Evolutionary conservation across 2,113 vertebrate species (phyloP).

Genomic region (Sciurus niger): DNA sequence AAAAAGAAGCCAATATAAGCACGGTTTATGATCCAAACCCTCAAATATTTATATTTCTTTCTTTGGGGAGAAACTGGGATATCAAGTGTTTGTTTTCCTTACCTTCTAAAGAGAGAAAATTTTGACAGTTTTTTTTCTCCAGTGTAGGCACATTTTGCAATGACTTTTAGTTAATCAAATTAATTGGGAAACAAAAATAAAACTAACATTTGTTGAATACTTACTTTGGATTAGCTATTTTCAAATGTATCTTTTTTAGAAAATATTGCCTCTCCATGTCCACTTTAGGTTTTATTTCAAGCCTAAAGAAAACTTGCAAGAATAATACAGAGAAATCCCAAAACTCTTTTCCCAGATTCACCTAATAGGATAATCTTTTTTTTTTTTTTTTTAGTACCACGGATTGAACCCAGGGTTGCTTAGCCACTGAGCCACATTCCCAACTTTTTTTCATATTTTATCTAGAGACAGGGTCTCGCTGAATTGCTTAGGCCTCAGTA

Average conservation of each 20-base stretch:
- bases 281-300: constrained; percentile 51
- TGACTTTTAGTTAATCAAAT: constrained; percentile 45
- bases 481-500: too few species aligned
- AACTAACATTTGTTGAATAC: constrained; percentile 35
- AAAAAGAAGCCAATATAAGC: constrained; percentile 59
- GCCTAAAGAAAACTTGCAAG: not conserved
- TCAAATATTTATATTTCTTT: constrained; percentile 74
- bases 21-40: constrained; percentile 60
- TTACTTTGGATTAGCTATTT: not conserved
- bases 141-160: not conserved
- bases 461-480: too few species aligned
- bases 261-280: not conserved
- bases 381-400: not conserved
- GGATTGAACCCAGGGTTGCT: too few species aligned
- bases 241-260: not conserved
- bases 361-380: not conserved
- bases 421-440: too few species aligned
- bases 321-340: not conserved
- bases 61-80: constrained; percentile 52
- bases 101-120: constrained; percentile 35
- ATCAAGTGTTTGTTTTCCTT: constrained; percentile 66
- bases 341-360: not conserved
- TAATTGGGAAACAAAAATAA: constrained; percentile 43
- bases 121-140: constrained; percentile 47
- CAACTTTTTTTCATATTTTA: too few species aligned